Evolutionary conservation across 2,888 invertebrate species (phyloP), one percentile per base, ranked within the genome.

Genomic region (Helicoverpa assulta): DNA sequence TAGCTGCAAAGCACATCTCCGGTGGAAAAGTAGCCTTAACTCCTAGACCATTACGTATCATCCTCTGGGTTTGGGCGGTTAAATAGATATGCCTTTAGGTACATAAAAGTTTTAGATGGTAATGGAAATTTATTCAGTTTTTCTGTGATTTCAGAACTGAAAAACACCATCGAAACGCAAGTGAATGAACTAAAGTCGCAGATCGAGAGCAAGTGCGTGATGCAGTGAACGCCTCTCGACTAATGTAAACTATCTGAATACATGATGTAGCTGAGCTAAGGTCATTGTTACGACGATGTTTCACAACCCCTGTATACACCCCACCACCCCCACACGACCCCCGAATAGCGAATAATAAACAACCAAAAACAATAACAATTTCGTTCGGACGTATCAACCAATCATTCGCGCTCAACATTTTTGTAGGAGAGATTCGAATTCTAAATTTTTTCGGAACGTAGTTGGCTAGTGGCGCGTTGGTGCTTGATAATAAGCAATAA

Each of bases 121-220:
- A 37, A 37, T 37, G 37, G 53, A 3, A 53, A 7, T n/a, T 54
- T 18, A 26, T 51, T 52, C 26, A 0, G 0, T 29, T 21, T 56
- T 66, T 52, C n/a, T 72, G 68, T 16, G 43, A 18, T 98, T 98
- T 87, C 98, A 99, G 99, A 99, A 96, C 96, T 99, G 97, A 99
- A 99, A 97, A 99, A 99, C 96, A 98, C 98, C 96, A 98, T 99
- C 97, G 99, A 99, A 96, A 98, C 98, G 95, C 99, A 99, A 97
- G 98, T 99, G 96, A 99, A 98, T 96, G 99, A 99, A 97, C 97
- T 99, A 96, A 99, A 99, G 97, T 97, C 98, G 94, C 98, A 98
- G 96, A 98, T 99, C 96, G 99, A 99, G 97, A 98, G 98, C 96
- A 98, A 98, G 97, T 98, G 98, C 97, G 98, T 98, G 96, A 97